Base-by-base conservation (phyloP, 2,888 invertebrate genomes). In the Philereme vetulata region DNA sequence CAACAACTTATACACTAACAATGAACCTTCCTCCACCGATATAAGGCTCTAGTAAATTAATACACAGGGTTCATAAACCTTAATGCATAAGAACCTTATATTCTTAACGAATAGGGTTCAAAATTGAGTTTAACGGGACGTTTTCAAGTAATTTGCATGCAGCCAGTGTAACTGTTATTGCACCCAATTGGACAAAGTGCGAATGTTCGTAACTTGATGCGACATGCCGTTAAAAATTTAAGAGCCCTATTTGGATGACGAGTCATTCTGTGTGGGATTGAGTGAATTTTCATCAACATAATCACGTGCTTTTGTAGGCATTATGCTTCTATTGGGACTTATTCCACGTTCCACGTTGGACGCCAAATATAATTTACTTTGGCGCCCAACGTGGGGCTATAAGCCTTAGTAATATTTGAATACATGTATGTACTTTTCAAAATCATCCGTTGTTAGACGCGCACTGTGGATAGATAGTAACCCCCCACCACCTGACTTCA, bases 81-180 rank as follows among this genome's bases (percentile, higher is more conserved):
- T 21, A 21, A 21, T n/a, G 0, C 5, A 3, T 2, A 6, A 56
- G 9, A 51, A 45, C 50, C 38, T 56, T 51, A 6, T 35, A 9
- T n/a, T 11, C 1, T 33, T 36, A 52, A 5, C 10, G 6, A 3
- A 45, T 56, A 62, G 44, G 10, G 51, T 54, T 51, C 34, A 54
- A 54, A 43, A 33, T 53, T 4, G 9, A 11, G 42, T 40, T 35
- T 4, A 11, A 1, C 11, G 36, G 47, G 46, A 8, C 7, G 38
- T 38, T 4, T 38, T 38, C 38, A 48, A 60, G 53, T 65, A 66
- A 67, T 70, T 67, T 66, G 61, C 65, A 67, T 70, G 69, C 69
- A 70, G 60, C 62, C 60, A 52, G 52, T 62, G 64, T 67, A 66
- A 66, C 64, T 58, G 69, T 70, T 70, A 70, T 67, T 66, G 67